Evolutionary conservation across 1,140 invertebrate species (phyloP), one percentile per base, ranked within the genome.

Genomic region (Tetragonula clypearis): DNA sequence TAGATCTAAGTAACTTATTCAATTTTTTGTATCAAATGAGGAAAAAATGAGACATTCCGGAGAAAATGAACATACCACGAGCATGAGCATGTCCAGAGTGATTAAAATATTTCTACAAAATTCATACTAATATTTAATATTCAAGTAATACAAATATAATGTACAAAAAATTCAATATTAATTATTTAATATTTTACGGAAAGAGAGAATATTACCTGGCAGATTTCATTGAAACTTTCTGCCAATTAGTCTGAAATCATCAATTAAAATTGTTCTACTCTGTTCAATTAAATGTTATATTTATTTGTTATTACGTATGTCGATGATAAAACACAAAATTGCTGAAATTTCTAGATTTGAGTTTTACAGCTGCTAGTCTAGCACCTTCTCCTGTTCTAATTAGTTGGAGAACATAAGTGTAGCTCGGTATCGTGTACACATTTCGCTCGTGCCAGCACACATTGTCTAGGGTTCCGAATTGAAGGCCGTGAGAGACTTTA

Each of bases 401-500:
- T 91, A 92, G 90, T 87, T 92, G 82, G 89, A 86, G 73, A 60
- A 86, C 79, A 84, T 92, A 92, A 93, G 91, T 92, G 91, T 91
- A 88, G 87, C 85, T 92, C 88, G 87, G 81, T 88, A 84, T 82
- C 86, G 86, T 62, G 75, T 83, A 85, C 79, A 80, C 73, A 75
- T 71, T 90, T 86, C 83, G 83, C 85, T 74, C 77, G 85, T 87
- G 74, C 83, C 85, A 68, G 78, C 72, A 79, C 87, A 86, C 62
- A 88, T 86, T 90, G 86, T 88, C 76, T 78, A 73, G 56, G 60
- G 56, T 62, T 62, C 35, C 69, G 56, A 74, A 86, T 90, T 82
- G 78, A 85, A 91, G 90, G 89, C 91, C 91, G 91, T 93, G 92
- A 81, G 93, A 94, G 69, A 93, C 88, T 88, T 89, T 80, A 82